Conservation (phyloP, 2,888 invertebrate genomes). For the Tanytarsus gracilentus region DNA sequence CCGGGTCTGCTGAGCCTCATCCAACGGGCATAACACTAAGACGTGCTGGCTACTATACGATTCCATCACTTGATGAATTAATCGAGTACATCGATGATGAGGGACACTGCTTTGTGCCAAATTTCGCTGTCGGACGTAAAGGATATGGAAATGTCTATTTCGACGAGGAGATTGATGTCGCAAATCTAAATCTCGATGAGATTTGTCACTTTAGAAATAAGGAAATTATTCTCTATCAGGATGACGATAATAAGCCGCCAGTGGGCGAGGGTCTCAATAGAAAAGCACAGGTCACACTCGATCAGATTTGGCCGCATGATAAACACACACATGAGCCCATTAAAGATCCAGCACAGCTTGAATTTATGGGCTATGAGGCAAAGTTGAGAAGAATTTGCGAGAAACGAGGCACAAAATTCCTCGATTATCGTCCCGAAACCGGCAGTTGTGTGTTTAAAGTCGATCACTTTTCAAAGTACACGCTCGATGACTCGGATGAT, state of each 20-base stretch:
- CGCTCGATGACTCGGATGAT: conserved; percentile 79
- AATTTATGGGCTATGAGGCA: conserved; percentile 74
- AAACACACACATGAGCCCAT: conserved; percentile 71
- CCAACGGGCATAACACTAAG: conserved; percentile 69
- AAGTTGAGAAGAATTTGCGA: conserved; percentile 75
- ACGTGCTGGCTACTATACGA: conserved; percentile 81
- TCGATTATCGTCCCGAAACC: conserved; percentile 89
- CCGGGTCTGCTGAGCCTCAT: conserved; percentile 44
- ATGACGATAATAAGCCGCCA: conserved; percentile 77
- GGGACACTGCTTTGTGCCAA: conserved; percentile 66
- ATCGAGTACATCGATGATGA: conserved; percentile 60
- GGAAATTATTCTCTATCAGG: conserved; percentile 92
- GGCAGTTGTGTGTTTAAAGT: conserved; percentile 97
- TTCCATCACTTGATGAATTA: conserved; percentile 76
- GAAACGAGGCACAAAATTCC: conserved; percentile 81
- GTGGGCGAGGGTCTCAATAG: conserved; percentile 82
- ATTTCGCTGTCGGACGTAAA: conserved; percentile 78
- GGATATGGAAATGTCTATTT: conserved; percentile 88
- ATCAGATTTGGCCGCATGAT: conserved; percentile 89
- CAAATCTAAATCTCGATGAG: conserved; percentile 76
- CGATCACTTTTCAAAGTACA: conserved; percentile 92
- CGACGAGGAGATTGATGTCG: conserved; percentile 73
- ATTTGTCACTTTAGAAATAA: conserved; percentile 87
- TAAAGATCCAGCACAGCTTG: conserved; percentile 65
- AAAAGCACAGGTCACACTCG: conserved; percentile 82